Base-by-base conservation (phyloP, 1,140 invertebrate species). In the Camponotus vicinus region DNA sequence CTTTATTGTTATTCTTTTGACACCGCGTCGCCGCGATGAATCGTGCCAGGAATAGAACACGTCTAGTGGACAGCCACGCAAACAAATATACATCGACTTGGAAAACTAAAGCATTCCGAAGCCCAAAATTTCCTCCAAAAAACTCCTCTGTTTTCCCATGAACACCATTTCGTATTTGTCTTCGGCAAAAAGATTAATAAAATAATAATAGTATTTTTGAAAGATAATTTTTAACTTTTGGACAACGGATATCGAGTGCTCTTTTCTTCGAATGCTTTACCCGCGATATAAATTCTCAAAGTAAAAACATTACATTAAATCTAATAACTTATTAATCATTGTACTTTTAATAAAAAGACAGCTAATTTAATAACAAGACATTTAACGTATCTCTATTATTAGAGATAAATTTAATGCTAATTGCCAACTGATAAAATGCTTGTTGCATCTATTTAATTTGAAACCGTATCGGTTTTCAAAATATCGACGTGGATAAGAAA, bases 1-100 rank as follows among this genome's bases (percentile, higher is more conserved):
- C 63, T 63, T 77, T 52, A 15, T 57, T 90, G 80, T 91, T 89
- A 89, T 91, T 92, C 89, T 89, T 91, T 76, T 70, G n/a, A 76
- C 79, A 70, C 32, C 8, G 21, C 1, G 27, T 21, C 13, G 3
- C n/a, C 42, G 32, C 9, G 57, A 78, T 13, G 9, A 42, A 87
- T 32, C 9, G 18, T 34, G 5, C 27, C 27, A 27, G 27, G 27
- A 27, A 27, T 27, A 27, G 27, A 27, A 27, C 27, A 27, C 27
- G 1, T 27, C 27, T 1, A 5, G 11, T 5, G 15, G 15, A 27
- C n/a, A 21, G 42, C 40, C 6, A 45, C 45, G 27, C 59, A 91
- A 91, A 90, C 70, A 90, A 89, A 90, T 67, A 86, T 75, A 13
- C 21, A 0, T 21, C 59, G 61, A n/a, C 42, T 21, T n/a, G 27